Evolutionary conservation across 2,888 invertebrate genomes (phyloP).

Genomic region (Ryuthela nishihirai): DNA sequence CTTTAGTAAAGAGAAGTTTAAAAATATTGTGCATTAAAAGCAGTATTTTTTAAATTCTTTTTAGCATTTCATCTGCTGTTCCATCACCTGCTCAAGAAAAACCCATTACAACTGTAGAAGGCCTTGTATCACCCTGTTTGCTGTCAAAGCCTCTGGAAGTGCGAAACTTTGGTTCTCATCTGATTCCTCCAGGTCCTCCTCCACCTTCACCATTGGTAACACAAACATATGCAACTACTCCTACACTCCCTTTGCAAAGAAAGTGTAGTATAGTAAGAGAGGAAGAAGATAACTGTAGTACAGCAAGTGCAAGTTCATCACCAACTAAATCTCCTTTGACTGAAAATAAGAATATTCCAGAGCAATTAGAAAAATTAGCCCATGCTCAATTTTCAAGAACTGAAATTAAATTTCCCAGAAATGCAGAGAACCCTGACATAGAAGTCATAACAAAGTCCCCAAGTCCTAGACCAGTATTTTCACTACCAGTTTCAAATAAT

Average conservation of each 20-base stretch:
- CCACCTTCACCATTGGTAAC: slow-evolving; percentile 5
- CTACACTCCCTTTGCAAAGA: slow-evolving; percentile 38
- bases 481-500: slow-evolving; percentile 22
- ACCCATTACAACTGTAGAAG: slow-evolving; percentile 26
- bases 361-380: slow-evolving; percentile 26
- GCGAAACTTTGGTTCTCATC: slow-evolving; percentile 15
- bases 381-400: slow-evolving; percentile 9
- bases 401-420: slow-evolving; percentile 1
- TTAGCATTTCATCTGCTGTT: slow-evolving; percentile 35
- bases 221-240: slow-evolving; percentile 6
- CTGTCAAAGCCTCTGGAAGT: slow-evolving; percentile 27
- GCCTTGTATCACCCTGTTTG: slow-evolving; percentile 33
- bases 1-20: too few species aligned
- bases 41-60: too few species aligned
- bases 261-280: slow-evolving; percentile 44
- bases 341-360: slow-evolving; percentile 10
- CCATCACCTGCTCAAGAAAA: slow-evolving; percentile 41
- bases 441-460: neutral
- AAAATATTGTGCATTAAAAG: too few species aligned
- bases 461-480: slow-evolving; percentile 3
- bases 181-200: slow-evolving; percentile 3
- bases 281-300: slow-evolving; percentile 39
- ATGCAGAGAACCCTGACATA: neutral
- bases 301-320: slow-evolving; percentile 28
- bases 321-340: slow-evolving; percentile 34